Base-by-base conservation (phyloP, 1,140 invertebrate genomes). In the Dendrolimus kikuchii region DNA sequence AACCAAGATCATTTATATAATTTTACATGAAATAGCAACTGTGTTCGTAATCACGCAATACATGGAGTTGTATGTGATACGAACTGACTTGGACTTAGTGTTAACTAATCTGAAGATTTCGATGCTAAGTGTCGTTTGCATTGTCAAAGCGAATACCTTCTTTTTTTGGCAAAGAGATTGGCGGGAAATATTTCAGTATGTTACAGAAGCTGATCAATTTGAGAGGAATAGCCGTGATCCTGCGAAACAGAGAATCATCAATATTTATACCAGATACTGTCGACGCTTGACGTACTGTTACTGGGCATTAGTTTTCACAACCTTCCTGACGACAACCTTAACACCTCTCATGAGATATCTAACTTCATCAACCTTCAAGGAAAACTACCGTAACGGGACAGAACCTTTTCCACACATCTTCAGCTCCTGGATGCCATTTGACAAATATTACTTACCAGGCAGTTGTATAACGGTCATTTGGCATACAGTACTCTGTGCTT, bases 321-420 rank as follows among this genome's bases (percentile, higher is more conserved):
- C 80, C 1, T 67, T 74, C 41, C 36, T 70, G 40, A 68, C 71
- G 0, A 71, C 68, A 6, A 59, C 52, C 23, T 53, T 52, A 6
- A 62, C 68, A 9, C 81, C 80, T 2, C 48, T 80, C 6, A 59
- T 80, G 51, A 60, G 53, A 52, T 81, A 73, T 59, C 6, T 69
- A 7, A 67, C 73, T 0, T 80, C 77, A 6, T 38, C 62, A 5
- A 62, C 38, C 4, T 77, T 71, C 38, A 60, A 75, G 8, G 66
- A 77, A 46, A 64, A 62, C n/a, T 42, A 80, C 6, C 54, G 43
- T 5, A 81, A 79, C 59, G 79, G 74, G n/a, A 72, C 67, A 5
- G 81, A 81, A 54, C 38, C 46, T 0, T 85, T 81, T 57, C 74
- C 78, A 7, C 81, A 83, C 40, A 81, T 85, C 40, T 79, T 81